Base-by-base conservation (phyloP, 2,888 invertebrate species). In the Drosophila multiciliata region DNA sequence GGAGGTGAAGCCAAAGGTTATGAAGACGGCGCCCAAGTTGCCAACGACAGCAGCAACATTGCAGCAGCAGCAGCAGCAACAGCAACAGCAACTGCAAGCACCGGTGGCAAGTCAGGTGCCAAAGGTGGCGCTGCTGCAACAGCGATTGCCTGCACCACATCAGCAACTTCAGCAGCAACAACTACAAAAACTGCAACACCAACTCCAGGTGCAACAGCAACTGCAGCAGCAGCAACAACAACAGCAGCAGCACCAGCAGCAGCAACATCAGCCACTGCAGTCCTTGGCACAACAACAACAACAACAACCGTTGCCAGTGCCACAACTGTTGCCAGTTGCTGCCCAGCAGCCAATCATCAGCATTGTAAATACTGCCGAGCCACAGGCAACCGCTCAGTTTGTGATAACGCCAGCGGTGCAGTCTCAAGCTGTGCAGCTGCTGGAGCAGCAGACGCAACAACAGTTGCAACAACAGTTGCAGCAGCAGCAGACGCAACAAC, bases 1-100 rank as follows among this genome's bases (percentile, higher is more conserved):
- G n/a, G 91, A 91, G 64, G 91, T 91, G 15, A 91, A 91, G 72
- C 91, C 91, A 0, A 91, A 91, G 60, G 33, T 91, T 5, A 84
- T 92, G 83, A 92, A 92, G 64, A 58, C 70, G 3, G 45, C 75
- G 15, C 52, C 73, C 2, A 87, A 89, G 60, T 8, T 71, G 23
- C 59, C 71, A 48, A 2, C 64, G 9, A 38, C 73, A 45, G 61
- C n/a, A 50, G 2, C 63, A 64, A 12, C 66, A 65, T 55, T 55
- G 36, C 73, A 63, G 26, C 74, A 63, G 36, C 73, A 63, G 26
- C 74, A 63, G 1, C 81, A 73, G 52, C 75, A 62, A 33, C 23
- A 23, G 23, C 23, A 23, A 23, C 87, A 73, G 12, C 77, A 57
- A 12, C 73, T 71, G 32, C 60, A 68, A 15, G 32, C 69, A 26